Conservation (phyloP, 2,113 vertebrate genomes). For the Athene cunicularia region DNA sequence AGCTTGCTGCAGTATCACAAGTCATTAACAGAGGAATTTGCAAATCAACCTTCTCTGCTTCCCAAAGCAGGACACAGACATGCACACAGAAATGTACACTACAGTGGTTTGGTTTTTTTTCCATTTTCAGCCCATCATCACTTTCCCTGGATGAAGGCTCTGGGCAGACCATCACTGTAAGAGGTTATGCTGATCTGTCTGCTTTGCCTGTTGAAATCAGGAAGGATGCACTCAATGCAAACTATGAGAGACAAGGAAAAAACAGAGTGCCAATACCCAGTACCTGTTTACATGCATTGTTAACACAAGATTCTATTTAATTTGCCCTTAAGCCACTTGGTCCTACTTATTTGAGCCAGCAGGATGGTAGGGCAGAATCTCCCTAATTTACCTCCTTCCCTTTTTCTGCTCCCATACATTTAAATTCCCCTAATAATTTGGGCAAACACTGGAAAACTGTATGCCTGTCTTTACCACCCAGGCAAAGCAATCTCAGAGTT, state of each 20-base stretch:
- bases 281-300: neutral
- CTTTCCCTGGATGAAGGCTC: too few relatives aligned
- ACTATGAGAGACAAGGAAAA: neutral
- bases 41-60: neutral
- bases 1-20: conserved; percentile 12
- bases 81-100: neutral
- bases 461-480: neutral
- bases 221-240: neutral
- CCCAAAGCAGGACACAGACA: neutral
- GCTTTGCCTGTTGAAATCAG: neutral
- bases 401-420: neutral
- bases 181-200: neutral
- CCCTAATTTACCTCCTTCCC: neutral
- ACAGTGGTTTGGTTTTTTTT: rapidly evolving
- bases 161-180: rapidly evolving
- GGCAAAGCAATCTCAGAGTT: neutral
- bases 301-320: rapidly evolving
- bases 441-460: neutral
- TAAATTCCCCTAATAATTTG: neutral
- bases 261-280: rapidly evolving
- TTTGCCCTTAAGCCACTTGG: neutral
- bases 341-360: neutral
- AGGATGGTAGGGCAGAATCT: neutral
- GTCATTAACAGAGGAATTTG: neutral
- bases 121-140: neutral